Evolutionary conservation across 2,113 vertebrate genomes (phyloP), one percentile per base, ranked within the genome.

Genomic region (Toxostoma redivivum): DNA sequence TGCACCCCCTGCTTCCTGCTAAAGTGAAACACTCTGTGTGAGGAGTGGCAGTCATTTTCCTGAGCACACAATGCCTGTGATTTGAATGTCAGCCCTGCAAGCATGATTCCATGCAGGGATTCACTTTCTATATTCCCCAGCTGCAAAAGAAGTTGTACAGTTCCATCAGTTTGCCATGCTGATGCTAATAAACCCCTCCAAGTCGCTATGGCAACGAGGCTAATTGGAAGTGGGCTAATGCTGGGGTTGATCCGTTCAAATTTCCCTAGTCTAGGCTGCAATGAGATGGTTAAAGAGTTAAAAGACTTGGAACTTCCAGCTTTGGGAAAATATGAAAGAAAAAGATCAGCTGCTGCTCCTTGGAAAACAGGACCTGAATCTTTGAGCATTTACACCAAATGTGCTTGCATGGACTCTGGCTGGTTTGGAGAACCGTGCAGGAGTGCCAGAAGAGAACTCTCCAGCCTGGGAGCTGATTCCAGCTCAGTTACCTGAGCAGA

Each of bases 71-170:
- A 96, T 70, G 92, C 92, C 91, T 97, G 92, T 97, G 97, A 97
- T 97, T 97, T 97, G 96, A 98, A 97, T 95, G 95, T 96, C 96
- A 97, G 54, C 78, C 76, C 88, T 92, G 47, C 60, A 85, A 96
- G 91, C 53, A 44, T 89, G 95, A 97, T 96, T 97, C 84, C 94
- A 94, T 67, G 61, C 4, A 2, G 95, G 86, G 92, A 97, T 91
- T 96, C 92, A 90, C 86, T 97, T 96, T 90, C 86, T 93, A 86
- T 79, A 76, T 97, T 97, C 74, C 70, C 95, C 91, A 97, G 96
- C 95, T 97, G 96, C 91, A 96, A 88, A 97, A 95, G 88, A 97
- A 98, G 96, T 97, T 95, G 65, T 77, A 73, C 61, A 51, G 79
- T 94, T 97, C 95, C 90, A 93, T 94, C 84, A 58, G 69, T 96